Percentiles rank a stretch among this genome's conserved stretches.
Evolutionary conservation across 2,113 vertebrate species (phyloP).

Genomic region (Chrysochloris asiatica): DNA sequence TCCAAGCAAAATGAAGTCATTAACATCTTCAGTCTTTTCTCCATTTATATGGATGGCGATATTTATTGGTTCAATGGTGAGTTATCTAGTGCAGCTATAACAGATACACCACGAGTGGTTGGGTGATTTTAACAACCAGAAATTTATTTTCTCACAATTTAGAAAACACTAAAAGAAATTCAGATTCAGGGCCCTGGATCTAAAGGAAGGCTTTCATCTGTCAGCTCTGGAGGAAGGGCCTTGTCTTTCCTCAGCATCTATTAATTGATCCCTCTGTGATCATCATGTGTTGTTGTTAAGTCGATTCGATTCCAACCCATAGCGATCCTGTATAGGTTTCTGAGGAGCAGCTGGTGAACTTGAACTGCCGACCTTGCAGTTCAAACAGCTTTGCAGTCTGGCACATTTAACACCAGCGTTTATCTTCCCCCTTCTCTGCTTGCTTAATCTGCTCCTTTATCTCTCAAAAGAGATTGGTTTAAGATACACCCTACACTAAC

Average conservation of each 20-base stretch:
- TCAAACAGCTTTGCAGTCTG: too few relatives aligned
- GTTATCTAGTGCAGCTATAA: background rate
- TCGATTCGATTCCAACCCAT: too few relatives aligned
- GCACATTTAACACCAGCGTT: too few relatives aligned
- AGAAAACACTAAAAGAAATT: background rate
- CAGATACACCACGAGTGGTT: background rate
- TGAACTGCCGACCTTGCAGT: too few relatives aligned
- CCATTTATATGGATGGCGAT: too few relatives aligned
- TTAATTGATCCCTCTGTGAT: background rate
- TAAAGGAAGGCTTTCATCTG: background rate
- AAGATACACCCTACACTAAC: background rate
- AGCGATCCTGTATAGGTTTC: too few relatives aligned
- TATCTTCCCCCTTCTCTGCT: background rate
- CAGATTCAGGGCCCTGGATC: background rate
- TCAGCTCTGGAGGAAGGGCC: background rate
- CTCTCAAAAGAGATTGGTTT: background rate
- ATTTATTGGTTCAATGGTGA: too few relatives aligned
- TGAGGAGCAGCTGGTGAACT: too few relatives aligned
- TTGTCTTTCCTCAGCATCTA: background rate
- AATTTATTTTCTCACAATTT: background rate
- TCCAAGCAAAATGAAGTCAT: too few relatives aligned
- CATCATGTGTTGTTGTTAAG: too few relatives aligned
- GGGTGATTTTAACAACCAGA: background rate
- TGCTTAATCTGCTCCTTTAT: background rate
- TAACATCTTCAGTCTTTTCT: too few relatives aligned